Conservation (phyloP, 2,797 vertebrate genomes). For the Pogoniulus pusillus region DNA sequence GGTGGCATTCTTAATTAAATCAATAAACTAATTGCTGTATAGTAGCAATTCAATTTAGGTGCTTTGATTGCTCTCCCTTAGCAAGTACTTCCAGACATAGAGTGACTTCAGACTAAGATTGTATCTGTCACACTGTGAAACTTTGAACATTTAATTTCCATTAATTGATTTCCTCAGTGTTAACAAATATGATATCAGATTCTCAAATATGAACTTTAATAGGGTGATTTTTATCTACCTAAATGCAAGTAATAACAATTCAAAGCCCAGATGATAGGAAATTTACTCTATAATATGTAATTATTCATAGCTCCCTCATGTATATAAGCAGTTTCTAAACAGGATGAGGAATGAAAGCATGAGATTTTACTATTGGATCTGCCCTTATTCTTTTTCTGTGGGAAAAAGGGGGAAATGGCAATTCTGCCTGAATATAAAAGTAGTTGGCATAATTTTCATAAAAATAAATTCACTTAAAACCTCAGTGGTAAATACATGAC, state of each 20-base stretch:
- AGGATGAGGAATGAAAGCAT: slow-evolving; percentile 43
- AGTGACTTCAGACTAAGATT: slow-evolving; percentile 85
- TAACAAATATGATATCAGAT: slow-evolving; percentile 93
- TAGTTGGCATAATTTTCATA: slow-evolving; percentile 28
- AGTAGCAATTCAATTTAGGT: slow-evolving; percentile 95
- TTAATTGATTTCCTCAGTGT: slow-evolving; percentile 94
- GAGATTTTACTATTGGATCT: not conserved
- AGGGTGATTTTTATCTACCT: slow-evolving; percentile 76
- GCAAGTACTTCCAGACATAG: slow-evolving; percentile 85
- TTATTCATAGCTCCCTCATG: slow-evolving; percentile 73
- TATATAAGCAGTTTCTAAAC: slow-evolving; percentile 65
- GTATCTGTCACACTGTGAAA: slow-evolving; percentile 87
- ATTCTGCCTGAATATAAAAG: slow-evolving; percentile 31
- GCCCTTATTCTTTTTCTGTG: not conserved
- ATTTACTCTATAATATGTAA: slow-evolving; percentile 71
- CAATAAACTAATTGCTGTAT: slow-evolving; percentile 97
- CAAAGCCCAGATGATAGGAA: slow-evolving; percentile 69
- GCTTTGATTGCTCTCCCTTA: slow-evolving; percentile 88
- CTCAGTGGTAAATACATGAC: slow-evolving; percentile 38
- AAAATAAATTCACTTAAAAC: slow-evolving; percentile 34
- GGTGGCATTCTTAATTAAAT: slow-evolving; percentile 94
- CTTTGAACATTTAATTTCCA: slow-evolving; percentile 93
- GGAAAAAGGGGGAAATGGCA: not conserved
- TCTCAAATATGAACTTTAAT: slow-evolving; percentile 78
- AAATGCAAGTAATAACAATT: slow-evolving; percentile 81